Percentiles rank a stretch among this genome's conserved stretches.
phyloP scores from a whole-genome alignment of 64 coral and sea anemone species.

The Porites australiensis region DNA sequence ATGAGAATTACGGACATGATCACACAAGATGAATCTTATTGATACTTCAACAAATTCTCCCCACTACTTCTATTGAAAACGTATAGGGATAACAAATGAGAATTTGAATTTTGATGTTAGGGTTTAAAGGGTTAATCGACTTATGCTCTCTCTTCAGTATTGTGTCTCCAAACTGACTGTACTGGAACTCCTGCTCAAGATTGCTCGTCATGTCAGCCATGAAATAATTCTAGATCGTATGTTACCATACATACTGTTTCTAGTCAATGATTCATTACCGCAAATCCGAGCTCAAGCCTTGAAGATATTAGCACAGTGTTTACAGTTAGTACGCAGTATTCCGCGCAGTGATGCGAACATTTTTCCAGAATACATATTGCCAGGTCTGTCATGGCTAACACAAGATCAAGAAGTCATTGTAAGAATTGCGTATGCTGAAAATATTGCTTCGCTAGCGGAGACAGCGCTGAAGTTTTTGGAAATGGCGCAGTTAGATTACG shows the following conservation, averaged over 20 bases:
- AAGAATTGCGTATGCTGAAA: constrained; percentile 95
- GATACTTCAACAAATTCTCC: no score
- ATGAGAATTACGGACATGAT: no score
- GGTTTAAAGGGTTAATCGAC: no score
- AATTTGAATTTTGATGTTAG: no score
- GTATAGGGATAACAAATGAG: no score
- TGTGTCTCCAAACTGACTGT: constrained; percentile 94
- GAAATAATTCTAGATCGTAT: constrained; percentile 91
- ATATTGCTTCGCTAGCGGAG: constrained; percentile 97
- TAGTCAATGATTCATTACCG: constrained; percentile 86
- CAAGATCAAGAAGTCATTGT: constrained; percentile 93
- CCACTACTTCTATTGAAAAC: no score
- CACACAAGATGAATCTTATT: no score
- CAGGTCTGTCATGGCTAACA: constrained; percentile 77
- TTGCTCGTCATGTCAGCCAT: constrained; percentile 83
- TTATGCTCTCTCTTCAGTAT: constrained; percentile 48
- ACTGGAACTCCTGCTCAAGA: constrained; percentile 78
- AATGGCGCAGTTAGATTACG: constrained; percentile 93
- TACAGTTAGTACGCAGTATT: constrained; percentile 83
- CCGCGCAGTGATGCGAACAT: constrained; percentile 93
- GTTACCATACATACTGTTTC: constrained; percentile 89
- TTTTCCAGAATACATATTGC: constrained; percentile 96
- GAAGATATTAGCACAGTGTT: constrained; percentile 84
- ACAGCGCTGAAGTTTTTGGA: constrained; percentile 97
- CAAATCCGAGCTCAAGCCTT: constrained; percentile 88